These are phyloP conservation scores for Strix uralensis DNA, from an alignment of 2,113 vertebrate species.

Conservation along the genomic window DNA sequence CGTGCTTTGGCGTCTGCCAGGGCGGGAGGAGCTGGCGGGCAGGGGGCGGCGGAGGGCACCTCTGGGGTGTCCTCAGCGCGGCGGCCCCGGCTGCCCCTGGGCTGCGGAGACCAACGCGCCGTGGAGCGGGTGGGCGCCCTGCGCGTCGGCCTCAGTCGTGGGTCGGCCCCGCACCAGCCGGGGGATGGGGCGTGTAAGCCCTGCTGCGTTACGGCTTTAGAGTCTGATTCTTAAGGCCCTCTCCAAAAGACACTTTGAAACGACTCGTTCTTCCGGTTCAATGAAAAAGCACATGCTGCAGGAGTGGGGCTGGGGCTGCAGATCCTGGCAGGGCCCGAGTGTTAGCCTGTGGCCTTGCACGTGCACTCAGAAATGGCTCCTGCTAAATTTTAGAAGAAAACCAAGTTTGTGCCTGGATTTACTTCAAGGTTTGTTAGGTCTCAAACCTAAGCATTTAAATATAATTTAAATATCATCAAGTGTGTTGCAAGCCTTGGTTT, in stretches of 20 bases:
- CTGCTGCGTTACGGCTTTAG: fast-evolving
- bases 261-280: fast-evolving
- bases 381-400: not conserved
- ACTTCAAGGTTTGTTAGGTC: not conserved
- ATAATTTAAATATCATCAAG: not conserved
- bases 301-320: not conserved
- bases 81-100: too few species aligned
- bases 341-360: fast-evolving
- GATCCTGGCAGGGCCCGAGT: fast-evolving
- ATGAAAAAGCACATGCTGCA: not conserved
- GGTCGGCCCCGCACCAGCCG: too few species aligned
- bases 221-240: not conserved
- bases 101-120: fast-evolving
- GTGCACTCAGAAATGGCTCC: fast-evolving
- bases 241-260: not conserved
- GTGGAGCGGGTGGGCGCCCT: fast-evolving
- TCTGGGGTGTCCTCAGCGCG: too few species aligned
- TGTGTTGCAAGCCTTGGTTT: not conserved
- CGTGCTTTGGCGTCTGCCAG: not conserved
- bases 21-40: not conserved
- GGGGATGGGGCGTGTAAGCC: fast-evolving
- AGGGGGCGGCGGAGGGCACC: not conserved
- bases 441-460: not conserved
- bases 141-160: fast-evolving
- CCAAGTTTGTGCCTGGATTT: not conserved